phyloP scores from a whole-genome alignment of 2,888 invertebrate species.

The Copidosoma aretas region DNA sequence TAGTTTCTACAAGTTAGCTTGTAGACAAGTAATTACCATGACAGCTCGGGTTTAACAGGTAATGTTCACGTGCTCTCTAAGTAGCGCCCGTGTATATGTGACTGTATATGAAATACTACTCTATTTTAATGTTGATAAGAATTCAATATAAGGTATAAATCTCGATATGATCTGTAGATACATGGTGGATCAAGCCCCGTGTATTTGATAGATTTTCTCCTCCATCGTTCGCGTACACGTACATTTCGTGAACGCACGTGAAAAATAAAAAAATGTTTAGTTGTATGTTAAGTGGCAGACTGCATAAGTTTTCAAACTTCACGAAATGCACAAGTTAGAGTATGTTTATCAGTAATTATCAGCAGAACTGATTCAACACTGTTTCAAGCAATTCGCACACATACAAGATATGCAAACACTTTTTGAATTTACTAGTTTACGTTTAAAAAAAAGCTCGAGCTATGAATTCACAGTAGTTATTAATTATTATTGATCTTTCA shows the following conservation, averaged over 20 bases:
- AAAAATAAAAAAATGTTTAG: constrained; percentile 3
- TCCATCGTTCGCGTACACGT: constrained; percentile 3
- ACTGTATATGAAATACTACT: constrained; percentile 9
- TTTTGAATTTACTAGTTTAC: constrained; percentile 12
- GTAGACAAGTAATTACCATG: not conserved
- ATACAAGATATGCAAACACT: not conserved
- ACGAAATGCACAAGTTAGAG: not conserved
- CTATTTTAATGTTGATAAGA: not conserved
- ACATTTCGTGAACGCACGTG: not conserved
- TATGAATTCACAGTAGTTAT: constrained; percentile 8
- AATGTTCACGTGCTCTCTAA: not conserved
- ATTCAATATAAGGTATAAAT: not conserved
- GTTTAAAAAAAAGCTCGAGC: not conserved
- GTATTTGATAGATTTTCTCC: constrained; percentile 20
- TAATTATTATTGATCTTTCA: constrained; percentile 2
- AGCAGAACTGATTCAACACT: not conserved
- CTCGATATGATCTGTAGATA: not conserved
- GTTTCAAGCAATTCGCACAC: not conserved
- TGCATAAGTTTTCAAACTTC: constrained; percentile 3
- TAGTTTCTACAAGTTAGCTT: too few relatives aligned
- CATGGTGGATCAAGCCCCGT: not conserved
- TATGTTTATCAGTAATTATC: not conserved
- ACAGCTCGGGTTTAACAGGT: not conserved
- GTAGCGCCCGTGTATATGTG: not conserved
- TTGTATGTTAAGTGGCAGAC: not conserved